These are phyloP conservation scores for Trachops cirrhosus DNA, from an alignment of 2,797 vertebrate species.

Conservation along the genomic window DNA sequence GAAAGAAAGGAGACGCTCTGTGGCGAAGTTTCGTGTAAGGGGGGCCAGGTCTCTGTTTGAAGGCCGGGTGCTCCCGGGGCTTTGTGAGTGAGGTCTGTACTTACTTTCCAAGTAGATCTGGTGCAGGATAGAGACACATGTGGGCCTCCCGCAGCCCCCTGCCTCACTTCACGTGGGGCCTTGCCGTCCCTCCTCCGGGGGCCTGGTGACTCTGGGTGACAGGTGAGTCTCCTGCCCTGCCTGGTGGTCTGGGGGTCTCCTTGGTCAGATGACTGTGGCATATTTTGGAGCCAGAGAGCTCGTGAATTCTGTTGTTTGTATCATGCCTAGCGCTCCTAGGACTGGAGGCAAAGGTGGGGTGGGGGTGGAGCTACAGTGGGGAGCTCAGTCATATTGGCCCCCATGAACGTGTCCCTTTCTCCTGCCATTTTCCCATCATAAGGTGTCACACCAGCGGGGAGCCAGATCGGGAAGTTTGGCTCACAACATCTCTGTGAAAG, in stretches of 20 bases:
- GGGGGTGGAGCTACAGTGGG: no score
- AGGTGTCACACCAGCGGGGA: not conserved
- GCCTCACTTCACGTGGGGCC: not conserved
- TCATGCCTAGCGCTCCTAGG: not conserved
- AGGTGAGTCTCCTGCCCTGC: not conserved
- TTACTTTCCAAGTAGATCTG: not conserved
- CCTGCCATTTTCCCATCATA: not conserved
- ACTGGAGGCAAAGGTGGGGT: not conserved
- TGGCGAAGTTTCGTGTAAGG: not conserved
- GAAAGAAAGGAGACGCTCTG: not conserved
- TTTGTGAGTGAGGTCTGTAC: not conserved
- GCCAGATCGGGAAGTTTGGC: not conserved
- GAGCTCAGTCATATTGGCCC: accelerated
- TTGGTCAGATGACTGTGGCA: not conserved
- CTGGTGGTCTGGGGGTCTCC: not conserved
- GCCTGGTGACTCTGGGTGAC: not conserved
- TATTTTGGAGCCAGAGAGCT: not conserved
- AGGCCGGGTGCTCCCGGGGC: not conserved
- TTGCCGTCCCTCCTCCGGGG: not conserved
- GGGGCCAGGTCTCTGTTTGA: not conserved
- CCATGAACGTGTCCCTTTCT: not conserved
- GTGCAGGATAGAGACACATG: not conserved
- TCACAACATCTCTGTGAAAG: not conserved
- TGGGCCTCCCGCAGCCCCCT: accelerated
- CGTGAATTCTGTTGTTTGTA: not conserved